Conservation (phyloP, 1,140 invertebrate species). For the Rhyzopertha dominica region DNA sequence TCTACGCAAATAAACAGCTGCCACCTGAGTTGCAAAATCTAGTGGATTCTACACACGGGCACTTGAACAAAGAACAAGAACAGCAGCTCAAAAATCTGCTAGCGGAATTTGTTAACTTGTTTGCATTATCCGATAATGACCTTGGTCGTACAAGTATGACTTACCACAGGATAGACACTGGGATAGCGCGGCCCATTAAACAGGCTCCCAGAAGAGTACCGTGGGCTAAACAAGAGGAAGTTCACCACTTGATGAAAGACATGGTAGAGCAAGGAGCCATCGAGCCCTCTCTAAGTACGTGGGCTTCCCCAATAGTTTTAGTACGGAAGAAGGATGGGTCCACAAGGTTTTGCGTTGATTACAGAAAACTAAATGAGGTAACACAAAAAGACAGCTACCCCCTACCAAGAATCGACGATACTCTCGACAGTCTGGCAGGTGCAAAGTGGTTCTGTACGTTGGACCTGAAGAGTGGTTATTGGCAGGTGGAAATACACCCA, state of each 20-base stretch:
- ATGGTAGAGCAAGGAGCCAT: constrained; percentile 15
- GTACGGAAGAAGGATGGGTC: constrained; percentile 15
- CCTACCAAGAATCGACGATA: constrained; percentile 46
- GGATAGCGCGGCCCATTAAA: constrained; percentile 13
- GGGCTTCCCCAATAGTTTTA: constrained; percentile 17
- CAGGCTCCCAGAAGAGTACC: constrained; percentile 26
- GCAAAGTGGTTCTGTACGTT: constrained; percentile 37
- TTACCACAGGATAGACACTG: constrained; percentile 9
- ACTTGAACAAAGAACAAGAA: too few species aligned
- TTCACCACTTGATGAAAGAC: constrained; percentile 21
- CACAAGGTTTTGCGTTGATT: constrained; percentile 18
- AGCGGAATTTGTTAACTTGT: too few species aligned
- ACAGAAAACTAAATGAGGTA: constrained; percentile 34
- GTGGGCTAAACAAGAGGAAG: constrained; percentile 21
- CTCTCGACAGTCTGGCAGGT: constrained; percentile 38
- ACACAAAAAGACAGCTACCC: constrained; percentile 46
- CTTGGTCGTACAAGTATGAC: neutral
- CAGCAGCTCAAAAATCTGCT: too few species aligned
- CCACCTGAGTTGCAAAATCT: too few species aligned
- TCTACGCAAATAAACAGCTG: too few species aligned
- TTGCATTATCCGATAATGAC: too few species aligned
- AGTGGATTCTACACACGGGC: too few species aligned
- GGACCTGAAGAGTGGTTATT: constrained; percentile 48
- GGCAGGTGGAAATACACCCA: constrained; percentile 38
- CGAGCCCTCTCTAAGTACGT: constrained; percentile 9